Evolutionary conservation across 2,797 vertebrate genomes (phyloP).

Genomic region (Oryzias dopingdopingensis): DNA sequence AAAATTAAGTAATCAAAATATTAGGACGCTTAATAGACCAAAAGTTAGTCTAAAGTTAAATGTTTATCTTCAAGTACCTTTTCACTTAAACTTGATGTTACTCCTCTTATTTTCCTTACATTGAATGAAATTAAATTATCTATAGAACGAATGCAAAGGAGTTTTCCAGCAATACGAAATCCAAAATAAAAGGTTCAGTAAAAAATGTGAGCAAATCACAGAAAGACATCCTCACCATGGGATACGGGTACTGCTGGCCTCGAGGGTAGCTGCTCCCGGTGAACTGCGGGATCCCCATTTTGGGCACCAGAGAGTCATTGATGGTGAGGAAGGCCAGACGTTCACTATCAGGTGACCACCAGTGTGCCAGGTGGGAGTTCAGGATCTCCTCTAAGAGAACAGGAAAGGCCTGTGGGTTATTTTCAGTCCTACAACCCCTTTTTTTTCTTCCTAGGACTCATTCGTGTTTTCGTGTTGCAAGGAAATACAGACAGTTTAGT

Average conservation of each 20-base stretch:
- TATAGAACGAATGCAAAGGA: background rate
- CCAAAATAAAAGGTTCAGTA: too few relatives aligned
- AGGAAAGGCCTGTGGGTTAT: background rate
- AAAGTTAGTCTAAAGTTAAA: too few relatives aligned
- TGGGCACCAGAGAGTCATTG: slow-evolving; percentile 90
- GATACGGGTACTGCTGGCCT: slow-evolving; percentile 88
- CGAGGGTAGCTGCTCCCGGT: slow-evolving; percentile 89
- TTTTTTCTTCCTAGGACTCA: background rate
- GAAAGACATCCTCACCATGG: slow-evolving; percentile 47
- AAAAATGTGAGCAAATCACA: too few relatives aligned
- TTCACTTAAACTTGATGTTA: too few relatives aligned
- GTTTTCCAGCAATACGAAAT: background rate
- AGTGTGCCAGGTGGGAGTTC: slow-evolving; percentile 87
- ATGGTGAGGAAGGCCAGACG: slow-evolving; percentile 91
- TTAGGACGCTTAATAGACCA: too few relatives aligned
- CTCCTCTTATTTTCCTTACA: too few relatives aligned
- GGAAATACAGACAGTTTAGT: too few relatives aligned
- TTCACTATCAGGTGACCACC: slow-evolving; percentile 97
- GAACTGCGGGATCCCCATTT: slow-evolving; percentile 88
- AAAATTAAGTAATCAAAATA: too few relatives aligned
- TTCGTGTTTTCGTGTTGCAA: too few relatives aligned
- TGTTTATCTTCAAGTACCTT: too few relatives aligned
- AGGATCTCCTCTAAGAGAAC: slow-evolving; percentile 86
- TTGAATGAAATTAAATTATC: too few relatives aligned
- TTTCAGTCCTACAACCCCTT: background rate